Conservation (phyloP, 1,140 invertebrate species). For the Magallana gigas region DNA sequence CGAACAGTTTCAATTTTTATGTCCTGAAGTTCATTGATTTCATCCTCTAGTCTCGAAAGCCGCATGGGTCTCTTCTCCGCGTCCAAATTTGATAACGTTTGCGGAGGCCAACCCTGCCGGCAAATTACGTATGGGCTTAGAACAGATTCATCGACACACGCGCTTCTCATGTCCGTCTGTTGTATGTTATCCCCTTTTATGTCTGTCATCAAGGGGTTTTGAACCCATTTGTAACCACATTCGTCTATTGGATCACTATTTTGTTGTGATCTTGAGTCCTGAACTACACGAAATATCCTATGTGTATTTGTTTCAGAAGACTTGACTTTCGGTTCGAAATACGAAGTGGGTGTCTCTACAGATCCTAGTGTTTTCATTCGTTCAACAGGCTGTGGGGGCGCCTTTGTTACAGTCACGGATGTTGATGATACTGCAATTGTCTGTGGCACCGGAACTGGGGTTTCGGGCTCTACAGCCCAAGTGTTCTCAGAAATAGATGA, state of each 20-base stretch:
- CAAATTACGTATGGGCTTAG: slow-evolving; percentile 19
- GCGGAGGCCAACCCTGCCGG: slow-evolving; percentile 63
- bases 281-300: slow-evolving; percentile 68
- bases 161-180: background rate
- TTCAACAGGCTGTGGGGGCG: slow-evolving; percentile 47
- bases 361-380: background rate
- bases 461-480: slow-evolving; percentile 50
- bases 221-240: background rate
- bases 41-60: slow-evolving; percentile 69
- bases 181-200: background rate
- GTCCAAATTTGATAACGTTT: background rate
- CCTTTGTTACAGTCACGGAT: slow-evolving; percentile 62
- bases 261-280: slow-evolving; percentile 58
- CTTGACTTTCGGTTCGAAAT: slow-evolving; percentile 66
- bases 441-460: slow-evolving; percentile 41
- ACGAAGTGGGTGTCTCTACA: slow-evolving; percentile 13
- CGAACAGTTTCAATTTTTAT: slow-evolving; percentile 67
- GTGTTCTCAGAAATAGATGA: slow-evolving; percentile 51
- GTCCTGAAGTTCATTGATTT: slow-evolving; percentile 69
- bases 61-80: slow-evolving; percentile 51
- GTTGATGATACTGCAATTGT: slow-evolving; percentile 52
- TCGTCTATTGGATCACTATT: background rate
- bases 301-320: slow-evolving; percentile 68
- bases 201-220: background rate
- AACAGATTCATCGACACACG: slow-evolving; percentile 25